Base-by-base conservation (phyloP, 1,140 invertebrate species). In the Bemisia tabaci region DNA sequence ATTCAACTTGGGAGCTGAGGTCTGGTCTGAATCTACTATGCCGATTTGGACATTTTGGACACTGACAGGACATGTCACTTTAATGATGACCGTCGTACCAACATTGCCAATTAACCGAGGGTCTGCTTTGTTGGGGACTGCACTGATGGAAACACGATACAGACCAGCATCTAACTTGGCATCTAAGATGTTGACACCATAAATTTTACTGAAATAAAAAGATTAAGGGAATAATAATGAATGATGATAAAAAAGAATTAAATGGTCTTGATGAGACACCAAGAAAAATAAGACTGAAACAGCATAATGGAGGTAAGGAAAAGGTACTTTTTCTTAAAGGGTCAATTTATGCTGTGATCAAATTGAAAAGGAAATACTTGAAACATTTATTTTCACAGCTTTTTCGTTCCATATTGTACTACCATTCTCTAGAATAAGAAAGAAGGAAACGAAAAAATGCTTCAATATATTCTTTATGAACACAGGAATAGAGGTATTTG, bases 1-100 rank as follows among this genome's bases (percentile, higher is more conserved):
- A 5, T 85, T 85, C 63, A 94, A 79, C 76, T 89, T 89, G 1
- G 89, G 84, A 68, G 88, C 85, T 22, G 89, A 87, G 17, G 87
- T 88, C 64, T 92, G 89, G 80, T 97, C 94, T 5, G 89, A 86
- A 77, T 97, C 94, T 22, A 86, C 88, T 26, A 94, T 85, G n/a
- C 93, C 93, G 68, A 97, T 82, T 75, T 96, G 92, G 26, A 94
- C 81, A 69, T 82, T 85, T 71, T 90, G 84, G 0, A 96, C 80
- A 66, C 82, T 80, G 2, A 95, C 78, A 63, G 74, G 83, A 22
- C 60, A 39, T 12, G 67, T 60, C 26, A 91, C 84, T 71, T 90
- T 88, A 5, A 91, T 80, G 27, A 83, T 83, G 61, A 95, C 83
- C 0, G 80, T 82, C 71, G 69, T 68, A 26, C 77, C 80, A 63